Conservation (phyloP, 2,113 vertebrate genomes). For the Bothrops jararaca region DNA sequence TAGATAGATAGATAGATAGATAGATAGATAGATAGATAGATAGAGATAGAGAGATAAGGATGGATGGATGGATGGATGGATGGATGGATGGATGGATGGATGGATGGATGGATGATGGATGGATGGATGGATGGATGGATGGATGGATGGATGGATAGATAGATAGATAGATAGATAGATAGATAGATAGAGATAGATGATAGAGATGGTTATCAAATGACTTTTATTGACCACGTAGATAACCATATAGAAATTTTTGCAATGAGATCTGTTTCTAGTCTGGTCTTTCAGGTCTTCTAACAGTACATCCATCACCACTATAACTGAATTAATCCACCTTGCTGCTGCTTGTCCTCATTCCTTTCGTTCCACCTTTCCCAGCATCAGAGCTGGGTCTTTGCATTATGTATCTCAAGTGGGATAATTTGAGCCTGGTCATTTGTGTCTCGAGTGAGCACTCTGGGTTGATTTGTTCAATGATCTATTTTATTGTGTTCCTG, state of each 20-base stretch:
- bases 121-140: rapidly evolving
- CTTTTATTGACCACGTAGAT: neutral
- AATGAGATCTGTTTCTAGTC: neutral
- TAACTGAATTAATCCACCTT: neutral
- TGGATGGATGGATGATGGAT: too few species aligned
- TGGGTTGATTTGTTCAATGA: neutral
- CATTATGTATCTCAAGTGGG: neutral
- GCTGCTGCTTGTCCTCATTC: neutral
- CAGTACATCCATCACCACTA: neutral
- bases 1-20: too few species aligned
- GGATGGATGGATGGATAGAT: neutral
- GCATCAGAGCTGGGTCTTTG: neutral
- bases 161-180: too few species aligned
- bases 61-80: too few species aligned
- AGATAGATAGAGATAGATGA: too few species aligned
- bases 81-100: too few species aligned
- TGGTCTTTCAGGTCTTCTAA: neutral
- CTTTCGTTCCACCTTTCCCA: neutral
- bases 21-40: too few species aligned
- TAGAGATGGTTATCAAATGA: neutral
- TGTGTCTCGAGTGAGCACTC: neutral
- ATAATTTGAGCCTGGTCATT: neutral
- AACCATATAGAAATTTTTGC: neutral
- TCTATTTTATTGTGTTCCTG: neutral
- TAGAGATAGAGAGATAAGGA: neutral